Conservation (phyloP, 2,797 vertebrate species). For the Eidolon dupreanum region DNA sequence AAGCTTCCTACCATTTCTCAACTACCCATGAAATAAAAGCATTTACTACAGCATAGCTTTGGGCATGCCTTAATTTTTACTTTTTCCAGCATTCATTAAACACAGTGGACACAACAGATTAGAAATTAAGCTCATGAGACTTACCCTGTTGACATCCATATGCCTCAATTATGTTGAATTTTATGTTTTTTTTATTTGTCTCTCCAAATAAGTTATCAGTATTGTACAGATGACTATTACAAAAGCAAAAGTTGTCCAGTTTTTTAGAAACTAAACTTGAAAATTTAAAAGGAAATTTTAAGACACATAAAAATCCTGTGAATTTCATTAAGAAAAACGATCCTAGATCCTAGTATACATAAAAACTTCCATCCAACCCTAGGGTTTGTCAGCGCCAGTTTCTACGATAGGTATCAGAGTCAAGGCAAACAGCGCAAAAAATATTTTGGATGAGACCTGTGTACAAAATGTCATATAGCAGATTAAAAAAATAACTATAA, state of each 20-base stretch:
- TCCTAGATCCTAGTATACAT: background rate
- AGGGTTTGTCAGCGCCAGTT: background rate
- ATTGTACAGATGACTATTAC: background rate
- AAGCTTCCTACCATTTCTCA: conserved; percentile 47
- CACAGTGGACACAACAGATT: background rate
- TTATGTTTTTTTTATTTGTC: background rate
- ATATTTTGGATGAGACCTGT: background rate
- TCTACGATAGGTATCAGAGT: background rate
- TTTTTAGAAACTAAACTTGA: conserved; percentile 24
- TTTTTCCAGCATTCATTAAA: background rate
- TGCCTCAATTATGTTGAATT: conserved; percentile 31
- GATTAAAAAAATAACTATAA: background rate
- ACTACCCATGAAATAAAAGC: background rate
- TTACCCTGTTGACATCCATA: background rate
- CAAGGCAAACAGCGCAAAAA: conserved; percentile 13
- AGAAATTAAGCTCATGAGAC: background rate
- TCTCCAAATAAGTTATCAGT: background rate
- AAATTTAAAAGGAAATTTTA: background rate
- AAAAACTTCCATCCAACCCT: background rate
- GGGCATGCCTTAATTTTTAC: background rate
- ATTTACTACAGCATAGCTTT: background rate
- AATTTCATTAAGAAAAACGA: background rate
- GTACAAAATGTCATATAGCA: background rate
- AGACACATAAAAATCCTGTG: background rate
- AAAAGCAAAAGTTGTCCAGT: background rate